These are phyloP conservation scores for Tortricodes alternella DNA, from an alignment of 2,888 invertebrate genomes.

Conservation along the genomic window DNA sequence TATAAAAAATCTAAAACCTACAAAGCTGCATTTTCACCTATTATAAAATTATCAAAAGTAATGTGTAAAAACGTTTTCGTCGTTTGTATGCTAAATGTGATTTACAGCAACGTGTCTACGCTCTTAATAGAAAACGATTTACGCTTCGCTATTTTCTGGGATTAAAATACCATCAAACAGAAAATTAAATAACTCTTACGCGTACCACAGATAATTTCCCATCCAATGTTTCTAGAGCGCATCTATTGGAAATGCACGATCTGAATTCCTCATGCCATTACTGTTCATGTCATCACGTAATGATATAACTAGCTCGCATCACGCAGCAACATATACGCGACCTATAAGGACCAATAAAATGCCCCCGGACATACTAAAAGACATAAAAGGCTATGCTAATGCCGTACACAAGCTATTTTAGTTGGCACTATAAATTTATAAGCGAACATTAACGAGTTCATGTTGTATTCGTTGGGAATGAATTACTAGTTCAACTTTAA, in stretches of 20 bases:
- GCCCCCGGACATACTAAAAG: constrained; percentile 34
- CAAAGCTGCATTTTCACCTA: too few relatives aligned
- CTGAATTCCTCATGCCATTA: constrained; percentile 1
- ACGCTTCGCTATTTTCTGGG: too few relatives aligned
- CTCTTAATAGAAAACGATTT: too few relatives aligned
- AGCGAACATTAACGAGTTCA: constrained; percentile 30
- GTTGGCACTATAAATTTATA: constrained; percentile 32
- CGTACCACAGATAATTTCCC: too few relatives aligned
- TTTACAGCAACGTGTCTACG: too few relatives aligned
- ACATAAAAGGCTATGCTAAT: constrained; percentile 41
- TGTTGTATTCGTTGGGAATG: constrained; percentile 25
- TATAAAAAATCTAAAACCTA: too few relatives aligned
- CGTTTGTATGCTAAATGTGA: too few relatives aligned
- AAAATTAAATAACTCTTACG: too few relatives aligned
- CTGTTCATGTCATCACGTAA: constrained; percentile 21
- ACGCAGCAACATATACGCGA: constrained; percentile 14
- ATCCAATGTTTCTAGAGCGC: background rate
- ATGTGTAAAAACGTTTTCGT: too few relatives aligned
- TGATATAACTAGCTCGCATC: constrained; percentile 16
- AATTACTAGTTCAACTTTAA: constrained; percentile 11
- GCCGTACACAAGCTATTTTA: constrained; percentile 31
- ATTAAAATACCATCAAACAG: too few relatives aligned
- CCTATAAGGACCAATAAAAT: constrained; percentile 35
- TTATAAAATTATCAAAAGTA: too few relatives aligned
- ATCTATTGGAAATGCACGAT: background rate